phyloP scores from a whole-genome alignment of 2,888 invertebrate genomes.

The Microctonus aethiopoides region DNA sequence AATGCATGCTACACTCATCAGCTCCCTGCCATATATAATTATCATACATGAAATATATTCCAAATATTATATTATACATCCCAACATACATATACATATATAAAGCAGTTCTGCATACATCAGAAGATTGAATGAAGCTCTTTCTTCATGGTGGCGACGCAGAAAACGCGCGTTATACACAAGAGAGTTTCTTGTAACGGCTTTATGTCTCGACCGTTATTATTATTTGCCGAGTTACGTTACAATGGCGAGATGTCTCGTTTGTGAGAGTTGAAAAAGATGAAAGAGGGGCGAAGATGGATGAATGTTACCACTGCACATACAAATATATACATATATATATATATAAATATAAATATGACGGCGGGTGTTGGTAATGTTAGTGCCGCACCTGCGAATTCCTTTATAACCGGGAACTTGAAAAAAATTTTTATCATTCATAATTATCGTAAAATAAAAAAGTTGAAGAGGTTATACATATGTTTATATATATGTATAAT shows the following conservation, averaged over 20 bases:
- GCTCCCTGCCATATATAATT: too few species aligned
- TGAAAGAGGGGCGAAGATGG: slow-evolving; percentile 22
- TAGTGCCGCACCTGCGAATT: slow-evolving; percentile 30
- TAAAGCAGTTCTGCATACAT: too few species aligned
- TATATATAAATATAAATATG: neutral
- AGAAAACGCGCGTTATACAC: neutral
- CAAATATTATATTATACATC: too few species aligned
- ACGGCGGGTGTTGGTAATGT: slow-evolving; percentile 13
- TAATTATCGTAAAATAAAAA: slow-evolving; percentile 5
- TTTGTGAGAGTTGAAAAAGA: neutral
- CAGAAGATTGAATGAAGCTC: slow-evolving; percentile 22
- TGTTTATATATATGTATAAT: too few species aligned
- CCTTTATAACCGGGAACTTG: slow-evolving; percentile 14
- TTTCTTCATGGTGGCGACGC: slow-evolving; percentile 2
- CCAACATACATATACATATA: too few species aligned
- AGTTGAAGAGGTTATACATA: neutral
- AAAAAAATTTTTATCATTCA: slow-evolving; percentile 15
- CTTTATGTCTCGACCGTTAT: slow-evolving; percentile 32
- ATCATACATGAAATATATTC: too few species aligned
- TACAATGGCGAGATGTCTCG: slow-evolving; percentile 29
- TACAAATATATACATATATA: neutral
- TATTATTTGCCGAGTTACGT: slow-evolving; percentile 31
- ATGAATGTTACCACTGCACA: slow-evolving; percentile 12
- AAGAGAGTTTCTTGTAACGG: slow-evolving; percentile 28
- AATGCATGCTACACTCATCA: too few species aligned